A percentile compares a stretch with the other conserved stretches of the same genome.
phyloP scores from a whole-genome alignment of 2,888 invertebrate genomes.

The Tuberolachnus salignus region DNA sequence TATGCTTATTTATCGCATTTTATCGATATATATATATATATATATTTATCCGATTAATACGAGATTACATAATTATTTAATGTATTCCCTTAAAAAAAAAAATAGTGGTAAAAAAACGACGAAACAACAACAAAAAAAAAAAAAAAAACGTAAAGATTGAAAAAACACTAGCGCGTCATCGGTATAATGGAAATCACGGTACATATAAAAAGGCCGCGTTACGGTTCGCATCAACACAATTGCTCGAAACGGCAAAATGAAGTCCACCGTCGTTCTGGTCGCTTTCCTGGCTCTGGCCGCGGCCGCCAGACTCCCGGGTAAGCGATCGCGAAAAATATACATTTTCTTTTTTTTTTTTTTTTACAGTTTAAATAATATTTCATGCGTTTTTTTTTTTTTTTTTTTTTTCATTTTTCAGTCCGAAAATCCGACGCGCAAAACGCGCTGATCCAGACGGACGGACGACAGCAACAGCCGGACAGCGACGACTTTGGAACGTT shows the following conservation, averaged over 20 bases:
- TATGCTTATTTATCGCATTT: no score
- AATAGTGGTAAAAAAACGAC: no score
- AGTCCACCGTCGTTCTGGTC: neutral
- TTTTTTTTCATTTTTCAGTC: neutral
- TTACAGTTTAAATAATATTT: neutral
- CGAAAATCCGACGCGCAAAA: neutral
- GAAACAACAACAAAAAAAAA: neutral
- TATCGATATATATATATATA: no score
- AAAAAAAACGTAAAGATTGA: neutral
- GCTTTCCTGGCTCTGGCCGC: conserved; percentile 21
- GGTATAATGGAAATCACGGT: no score
- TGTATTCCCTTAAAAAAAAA: neutral
- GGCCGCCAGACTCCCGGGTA: conserved; percentile 22
- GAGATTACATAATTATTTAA: no score
- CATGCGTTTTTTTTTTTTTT: neutral
- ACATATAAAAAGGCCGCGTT: neutral
- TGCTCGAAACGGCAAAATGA: conserved; percentile 6
- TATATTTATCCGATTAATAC: no score
- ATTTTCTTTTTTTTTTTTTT: no score
- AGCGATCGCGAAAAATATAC: neutral
- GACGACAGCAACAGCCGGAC: neutral
- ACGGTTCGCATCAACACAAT: neutral
- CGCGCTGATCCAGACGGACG: neutral
- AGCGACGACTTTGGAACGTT: neutral
- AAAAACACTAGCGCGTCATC: no score